Conservation (phyloP, 1,140 invertebrate species). For the Dufourea novaeangliae region DNA sequence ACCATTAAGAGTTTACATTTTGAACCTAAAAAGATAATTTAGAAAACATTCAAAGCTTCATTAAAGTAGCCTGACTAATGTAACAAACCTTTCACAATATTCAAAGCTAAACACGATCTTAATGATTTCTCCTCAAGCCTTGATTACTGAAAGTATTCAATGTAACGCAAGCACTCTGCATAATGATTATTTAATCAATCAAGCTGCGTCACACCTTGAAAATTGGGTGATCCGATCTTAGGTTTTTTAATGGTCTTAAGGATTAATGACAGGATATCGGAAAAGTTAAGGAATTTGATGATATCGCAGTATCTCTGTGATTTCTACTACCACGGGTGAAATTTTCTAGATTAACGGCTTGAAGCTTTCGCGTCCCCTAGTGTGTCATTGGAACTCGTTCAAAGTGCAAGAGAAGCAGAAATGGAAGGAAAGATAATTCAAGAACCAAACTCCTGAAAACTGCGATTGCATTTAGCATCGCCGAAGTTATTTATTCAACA, state of each 20-base stretch:
- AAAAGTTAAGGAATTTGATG: slow-evolving; percentile 25
- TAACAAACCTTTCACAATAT: no score
- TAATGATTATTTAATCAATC: not conserved
- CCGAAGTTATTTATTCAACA: slow-evolving; percentile 52
- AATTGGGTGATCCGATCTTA: not conserved
- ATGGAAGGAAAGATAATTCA: slow-evolving; percentile 47
- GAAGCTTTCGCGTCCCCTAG: not conserved
- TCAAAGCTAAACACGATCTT: not conserved
- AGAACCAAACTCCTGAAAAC: slow-evolving; percentile 54
- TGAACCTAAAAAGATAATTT: no score
- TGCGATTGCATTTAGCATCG: slow-evolving; percentile 60
- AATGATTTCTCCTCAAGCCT: not conserved
- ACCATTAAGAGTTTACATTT: no score
- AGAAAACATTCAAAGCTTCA: no score
- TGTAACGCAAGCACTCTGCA: no score
- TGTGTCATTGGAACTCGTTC: slow-evolving; percentile 52
- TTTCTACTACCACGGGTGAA: slow-evolving; percentile 46
- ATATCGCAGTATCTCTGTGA: slow-evolving; percentile 49
- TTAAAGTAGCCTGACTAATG: no score
- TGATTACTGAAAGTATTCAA: no score
- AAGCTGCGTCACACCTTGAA: not conserved
- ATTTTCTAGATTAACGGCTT: slow-evolving; percentile 46
- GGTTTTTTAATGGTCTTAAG: not conserved
- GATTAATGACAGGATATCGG: slow-evolving; percentile 11
- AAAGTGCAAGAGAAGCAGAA: slow-evolving; percentile 28